Evolutionary conservation across 2,888 invertebrate species (phyloP).

Genomic region (Idaea biselata): DNA sequence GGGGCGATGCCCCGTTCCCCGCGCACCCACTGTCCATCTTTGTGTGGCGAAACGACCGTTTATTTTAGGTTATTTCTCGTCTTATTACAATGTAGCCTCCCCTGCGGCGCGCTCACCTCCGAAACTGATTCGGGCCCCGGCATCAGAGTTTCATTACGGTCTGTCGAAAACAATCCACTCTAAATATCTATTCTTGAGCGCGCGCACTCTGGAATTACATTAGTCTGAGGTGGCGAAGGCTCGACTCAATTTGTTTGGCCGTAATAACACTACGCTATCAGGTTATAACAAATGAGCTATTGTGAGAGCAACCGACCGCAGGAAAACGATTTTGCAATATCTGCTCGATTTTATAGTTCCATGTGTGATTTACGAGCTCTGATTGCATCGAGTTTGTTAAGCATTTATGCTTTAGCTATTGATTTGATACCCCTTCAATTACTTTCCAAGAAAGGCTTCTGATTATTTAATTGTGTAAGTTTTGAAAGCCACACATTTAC

Average conservation of each 20-base stretch:
- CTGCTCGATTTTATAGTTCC: constrained; percentile 63
- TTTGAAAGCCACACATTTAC: not conserved
- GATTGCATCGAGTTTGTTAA: not conserved
- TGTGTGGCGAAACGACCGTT: constrained; percentile 66
- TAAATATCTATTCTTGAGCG: constrained; percentile 81
- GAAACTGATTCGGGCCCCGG: constrained; percentile 76
- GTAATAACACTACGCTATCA: constrained; percentile 78
- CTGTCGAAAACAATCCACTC: constrained; percentile 82
- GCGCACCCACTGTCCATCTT: constrained; percentile 69
- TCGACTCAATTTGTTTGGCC: constrained; percentile 80
- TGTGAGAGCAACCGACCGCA: constrained; percentile 68
- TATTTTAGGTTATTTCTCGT: constrained; percentile 78
- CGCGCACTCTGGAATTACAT: constrained; percentile 78
- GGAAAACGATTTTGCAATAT: constrained; percentile 71
- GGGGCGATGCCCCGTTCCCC: constrained; percentile 58
- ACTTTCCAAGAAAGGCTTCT: not conserved
- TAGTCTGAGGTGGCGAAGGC: constrained; percentile 81
- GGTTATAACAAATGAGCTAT: constrained; percentile 80
- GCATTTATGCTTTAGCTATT: not conserved
- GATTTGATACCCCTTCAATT: not conserved
- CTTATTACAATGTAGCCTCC: constrained; percentile 80
- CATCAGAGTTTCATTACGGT: constrained; percentile 81
- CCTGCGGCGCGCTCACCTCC: constrained; percentile 78
- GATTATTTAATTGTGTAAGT: not conserved
- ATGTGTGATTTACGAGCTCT: not conserved